These are phyloP conservation scores for Micrasema longulum DNA, from an alignment of 1,140 invertebrate genomes.

Conservation along the genomic window DNA sequence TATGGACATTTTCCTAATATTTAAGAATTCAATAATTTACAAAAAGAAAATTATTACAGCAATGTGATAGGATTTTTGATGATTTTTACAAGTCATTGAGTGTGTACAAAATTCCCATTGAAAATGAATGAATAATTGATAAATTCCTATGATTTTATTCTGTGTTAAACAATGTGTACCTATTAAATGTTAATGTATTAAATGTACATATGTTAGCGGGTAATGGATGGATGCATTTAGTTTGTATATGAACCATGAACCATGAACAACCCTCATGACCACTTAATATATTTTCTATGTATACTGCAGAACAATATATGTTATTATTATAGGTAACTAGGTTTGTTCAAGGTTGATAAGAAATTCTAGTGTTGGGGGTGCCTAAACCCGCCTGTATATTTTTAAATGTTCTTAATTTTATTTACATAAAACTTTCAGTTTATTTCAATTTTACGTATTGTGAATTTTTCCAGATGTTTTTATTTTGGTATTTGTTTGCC, in stretches of 20 bases:
- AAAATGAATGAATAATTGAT: constrained; percentile 52
- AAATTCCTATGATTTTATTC: constrained; percentile 54
- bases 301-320: constrained; percentile 26
- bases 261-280: constrained; percentile 53
- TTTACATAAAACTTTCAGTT: constrained; percentile 37
- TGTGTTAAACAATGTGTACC: constrained; percentile 52
- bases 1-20: constrained; percentile 42
- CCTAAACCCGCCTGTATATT: constrained; percentile 17
- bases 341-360: constrained; percentile 33
- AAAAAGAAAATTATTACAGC: constrained; percentile 50
- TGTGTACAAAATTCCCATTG: constrained; percentile 54
- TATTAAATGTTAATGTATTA: constrained; percentile 50
- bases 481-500: constrained; percentile 23
- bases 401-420: constrained; percentile 35
- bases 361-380: constrained; percentile 24
- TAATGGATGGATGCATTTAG: constrained; percentile 48
- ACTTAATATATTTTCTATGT: constrained; percentile 34
- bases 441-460: constrained; percentile 30
- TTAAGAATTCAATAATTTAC: constrained; percentile 53
- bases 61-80: constrained; percentile 54
- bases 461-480: constrained; percentile 43
- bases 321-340: constrained; percentile 19
- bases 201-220: constrained; percentile 46
- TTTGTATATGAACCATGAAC: constrained; percentile 49
- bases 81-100: constrained; percentile 55